Base-by-base conservation (phyloP, 2,888 invertebrate species). In the Sceliomorpha sp. region DNA sequence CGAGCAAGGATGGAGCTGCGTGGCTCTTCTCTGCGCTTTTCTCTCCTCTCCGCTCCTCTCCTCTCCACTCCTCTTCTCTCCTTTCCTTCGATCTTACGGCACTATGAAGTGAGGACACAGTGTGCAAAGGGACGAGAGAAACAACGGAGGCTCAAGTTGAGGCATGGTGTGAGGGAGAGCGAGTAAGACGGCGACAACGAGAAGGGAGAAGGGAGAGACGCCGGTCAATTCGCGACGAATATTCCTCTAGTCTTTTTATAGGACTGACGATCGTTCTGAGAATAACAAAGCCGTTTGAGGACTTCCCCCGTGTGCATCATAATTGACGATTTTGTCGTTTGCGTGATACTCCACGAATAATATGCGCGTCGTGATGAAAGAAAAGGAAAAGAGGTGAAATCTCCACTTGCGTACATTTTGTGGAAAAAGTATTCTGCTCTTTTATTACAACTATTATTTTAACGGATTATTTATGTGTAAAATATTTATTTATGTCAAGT, bases 31-130 rank as follows among this genome's bases (percentile, higher is more conserved):
- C 55, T 67, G 58, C 69, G 71, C 64, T 70, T 75, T 68, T 58
- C 70, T 73, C 66, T 64, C 66, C 39, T 50, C 72, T 74, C 72
- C 73, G n/a, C 67, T 51, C 67, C 66, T 70, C 55, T 67, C 55
- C 69, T 70, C 64, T 70, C 74, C 66, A 55, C 70, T 73, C 66
- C 64, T 70, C 74, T 68, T 58, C 70, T 73, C 66, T 64, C 66
- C 39, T 50, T 73, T 74, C 72, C 73, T 72, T 72, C 75, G 73
- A 78, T 78, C 79, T 79, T 73, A 73, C 56, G 68, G 37, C 20
- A 29, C 63, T 51, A 70, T 56, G 64, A 63, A 67, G 67, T 64
- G 64, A 63, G 64, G 53, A 70, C 55, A 63, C 58, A 73, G 72
- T 73, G 72, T 73, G 67, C 55, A 59, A 63, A 56, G 50, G 63